Percentiles rank a stretch among this genome's conserved stretches.
Evolutionary conservation across 2,888 invertebrate genomes (phyloP).

Genomic region (Apamea anceps): DNA sequence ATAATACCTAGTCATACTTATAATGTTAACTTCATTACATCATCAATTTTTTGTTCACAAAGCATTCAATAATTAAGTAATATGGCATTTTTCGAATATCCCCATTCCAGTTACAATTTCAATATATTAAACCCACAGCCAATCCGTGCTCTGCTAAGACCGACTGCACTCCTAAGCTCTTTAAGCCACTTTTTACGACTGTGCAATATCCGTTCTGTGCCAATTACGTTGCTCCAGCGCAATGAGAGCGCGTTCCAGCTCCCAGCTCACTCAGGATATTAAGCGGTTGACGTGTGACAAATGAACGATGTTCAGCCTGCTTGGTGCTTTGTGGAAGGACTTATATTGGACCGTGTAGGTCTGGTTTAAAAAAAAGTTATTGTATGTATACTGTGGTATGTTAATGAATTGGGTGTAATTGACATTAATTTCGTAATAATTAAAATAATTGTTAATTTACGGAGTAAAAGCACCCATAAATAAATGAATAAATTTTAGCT

Average conservation of each 20-base stretch:
- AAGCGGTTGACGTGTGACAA: conserved; percentile 58
- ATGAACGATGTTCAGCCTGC: conserved; percentile 36
- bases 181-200: conserved; percentile 53
- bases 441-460: background rate
- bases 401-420: background rate
- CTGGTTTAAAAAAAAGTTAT: background rate
- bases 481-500: background rate
- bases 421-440: background rate
- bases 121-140: conserved; percentile 10
- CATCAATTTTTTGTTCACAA: too few relatives aligned
- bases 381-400: background rate
- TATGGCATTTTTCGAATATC: background rate
- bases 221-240: conserved; percentile 62
- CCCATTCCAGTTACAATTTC: background rate
- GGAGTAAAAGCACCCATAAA: background rate
- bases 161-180: conserved; percentile 36
- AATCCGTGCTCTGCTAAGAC: conserved; percentile 23
- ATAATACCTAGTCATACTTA: too few relatives aligned
- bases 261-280: conserved; percentile 65
- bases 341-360: conserved; percentile 5
- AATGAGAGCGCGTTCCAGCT: conserved; percentile 50
- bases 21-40: too few relatives aligned
- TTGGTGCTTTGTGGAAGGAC: conserved; percentile 20
- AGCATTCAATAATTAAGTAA: too few relatives aligned
- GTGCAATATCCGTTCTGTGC: conserved; percentile 67